Percentiles rank a stretch among this genome's conserved stretches.
Conservation (phyloP, 1,140 invertebrate species). For the Matsumurasca onukii region DNA sequence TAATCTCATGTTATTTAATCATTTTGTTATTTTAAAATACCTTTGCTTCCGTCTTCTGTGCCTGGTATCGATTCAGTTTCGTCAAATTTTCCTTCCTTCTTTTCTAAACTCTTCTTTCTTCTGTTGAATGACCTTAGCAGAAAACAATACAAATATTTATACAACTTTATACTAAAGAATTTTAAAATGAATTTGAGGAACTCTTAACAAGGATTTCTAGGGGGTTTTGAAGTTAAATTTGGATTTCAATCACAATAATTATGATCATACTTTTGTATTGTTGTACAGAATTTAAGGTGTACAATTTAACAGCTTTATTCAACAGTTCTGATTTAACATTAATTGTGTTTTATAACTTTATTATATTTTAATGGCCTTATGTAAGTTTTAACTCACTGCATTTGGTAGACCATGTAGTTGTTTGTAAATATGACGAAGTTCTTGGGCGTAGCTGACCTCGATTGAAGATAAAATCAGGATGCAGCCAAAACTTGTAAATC, state of each 20-base stretch:
- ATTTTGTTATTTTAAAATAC: background rate
- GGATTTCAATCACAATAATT: too few relatives aligned
- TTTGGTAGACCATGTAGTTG: conserved; percentile 39
- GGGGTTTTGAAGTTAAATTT: too few relatives aligned
- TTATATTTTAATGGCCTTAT: too few relatives aligned
- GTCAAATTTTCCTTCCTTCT: conserved; percentile 28
- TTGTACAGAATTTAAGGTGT: background rate
- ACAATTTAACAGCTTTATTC: background rate
- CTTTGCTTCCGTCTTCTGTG: conserved; percentile 19
- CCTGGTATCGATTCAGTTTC: background rate
- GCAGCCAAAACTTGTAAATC: conserved; percentile 39
- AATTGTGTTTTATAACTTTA: too few relatives aligned
- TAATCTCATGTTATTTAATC: background rate
- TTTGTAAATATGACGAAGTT: conserved; percentile 37
- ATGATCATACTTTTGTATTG: background rate
- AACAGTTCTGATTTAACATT: too few relatives aligned
- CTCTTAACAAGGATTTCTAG: background rate
- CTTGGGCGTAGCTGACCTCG: conserved; percentile 33
- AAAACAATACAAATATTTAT: background rate
- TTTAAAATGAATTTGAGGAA: background rate
- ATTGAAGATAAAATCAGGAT: conserved; percentile 35
- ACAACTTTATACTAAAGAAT: background rate
- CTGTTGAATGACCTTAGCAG: conserved; percentile 30
- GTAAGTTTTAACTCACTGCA: conserved; percentile 29
- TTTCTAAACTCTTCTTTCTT: conserved; percentile 33